Conservation (phyloP, 2,113 vertebrate genomes). For the Urocitellus parryii region DNA sequence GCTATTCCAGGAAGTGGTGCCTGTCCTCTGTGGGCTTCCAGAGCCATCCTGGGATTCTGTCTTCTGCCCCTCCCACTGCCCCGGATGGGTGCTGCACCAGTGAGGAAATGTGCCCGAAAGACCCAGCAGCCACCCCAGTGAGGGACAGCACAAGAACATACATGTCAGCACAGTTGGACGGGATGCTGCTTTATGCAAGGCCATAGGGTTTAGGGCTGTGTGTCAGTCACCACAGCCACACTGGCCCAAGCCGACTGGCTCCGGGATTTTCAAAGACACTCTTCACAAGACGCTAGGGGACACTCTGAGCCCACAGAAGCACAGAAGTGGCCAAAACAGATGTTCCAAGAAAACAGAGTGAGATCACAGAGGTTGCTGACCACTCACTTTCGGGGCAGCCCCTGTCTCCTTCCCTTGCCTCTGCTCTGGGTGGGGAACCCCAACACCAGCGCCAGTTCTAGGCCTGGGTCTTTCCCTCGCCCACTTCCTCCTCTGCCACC, state of each 20-base stretch:
- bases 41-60: neutral
- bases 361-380: neutral
- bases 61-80: neutral
- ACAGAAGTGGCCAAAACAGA: neutral
- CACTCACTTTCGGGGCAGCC: neutral
- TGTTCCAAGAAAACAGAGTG: neutral
- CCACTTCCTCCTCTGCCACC: constrained; percentile 55
- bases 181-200: no score
- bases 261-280: neutral
- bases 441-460: neutral
- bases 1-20: neutral
- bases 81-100: neutral
- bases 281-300: neutral
- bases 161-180: no score
- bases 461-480: constrained; percentile 41
- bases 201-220: neutral
- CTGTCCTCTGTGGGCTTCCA: neutral
- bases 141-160: neutral
- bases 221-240: neutral
- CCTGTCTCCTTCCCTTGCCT: neutral
- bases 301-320: neutral
- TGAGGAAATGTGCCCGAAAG: neutral
- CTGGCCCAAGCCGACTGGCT: neutral
- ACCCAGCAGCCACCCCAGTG: no score
- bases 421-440: constrained; percentile 45